phyloP scores from a whole-genome alignment of 2,888 invertebrate species.

The Omphaloscelis lunosa region DNA sequence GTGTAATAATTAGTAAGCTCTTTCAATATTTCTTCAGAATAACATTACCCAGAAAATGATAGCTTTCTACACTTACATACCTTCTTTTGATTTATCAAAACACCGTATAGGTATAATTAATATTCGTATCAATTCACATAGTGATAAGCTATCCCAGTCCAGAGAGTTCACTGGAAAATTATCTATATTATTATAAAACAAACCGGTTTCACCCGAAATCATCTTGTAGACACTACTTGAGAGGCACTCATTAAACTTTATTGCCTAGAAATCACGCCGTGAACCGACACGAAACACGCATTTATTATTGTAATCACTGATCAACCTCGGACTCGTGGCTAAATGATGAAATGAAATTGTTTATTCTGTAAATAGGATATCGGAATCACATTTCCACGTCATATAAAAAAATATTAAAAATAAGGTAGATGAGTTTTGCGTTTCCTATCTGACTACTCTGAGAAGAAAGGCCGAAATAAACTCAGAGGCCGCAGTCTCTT shows the following conservation, averaged over 20 bases:
- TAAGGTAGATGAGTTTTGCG: no score
- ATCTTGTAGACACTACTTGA: constrained; percentile 30
- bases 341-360: no score
- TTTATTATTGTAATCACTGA: constrained; percentile 30
- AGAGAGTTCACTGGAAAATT: constrained; percentile 35
- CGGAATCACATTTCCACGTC: no score
- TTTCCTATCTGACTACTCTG: no score
- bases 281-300: constrained; percentile 35
- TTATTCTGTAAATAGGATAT: no score
- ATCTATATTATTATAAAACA: constrained; percentile 34
- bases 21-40: not conserved
- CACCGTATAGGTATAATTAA: not conserved
- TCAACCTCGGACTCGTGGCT: constrained; percentile 16
- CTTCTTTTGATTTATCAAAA: not conserved
- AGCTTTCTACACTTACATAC: not conserved
- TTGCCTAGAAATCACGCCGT: constrained; percentile 40
- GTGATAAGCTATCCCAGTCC: constrained; percentile 35
- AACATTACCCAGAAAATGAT: not conserved
- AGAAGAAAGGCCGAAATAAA: no score
- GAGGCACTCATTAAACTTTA: constrained; percentile 31
- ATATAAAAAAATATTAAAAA: no score
- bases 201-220: constrained; percentile 50
- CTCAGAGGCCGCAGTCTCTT: no score
- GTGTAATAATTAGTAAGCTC: not conserved
- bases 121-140: constrained; percentile 38